These are phyloP conservation scores for Neodiprion virginianus DNA, from an alignment of 1,140 invertebrate species.

Conservation along the genomic window DNA sequence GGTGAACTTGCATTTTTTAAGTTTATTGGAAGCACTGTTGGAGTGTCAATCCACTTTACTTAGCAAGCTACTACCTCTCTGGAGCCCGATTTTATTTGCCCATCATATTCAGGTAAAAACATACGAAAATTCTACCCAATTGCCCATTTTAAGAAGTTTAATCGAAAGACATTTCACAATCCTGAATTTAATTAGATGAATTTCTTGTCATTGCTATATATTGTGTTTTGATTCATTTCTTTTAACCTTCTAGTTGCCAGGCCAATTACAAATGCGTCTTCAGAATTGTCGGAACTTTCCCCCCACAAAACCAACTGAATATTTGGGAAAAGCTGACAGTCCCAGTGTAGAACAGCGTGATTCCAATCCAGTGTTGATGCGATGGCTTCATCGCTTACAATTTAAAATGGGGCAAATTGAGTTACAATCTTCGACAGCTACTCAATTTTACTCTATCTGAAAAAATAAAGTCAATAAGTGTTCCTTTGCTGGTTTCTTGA, in stretches of 20 bases:
- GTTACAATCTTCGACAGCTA: slow-evolving; percentile 91
- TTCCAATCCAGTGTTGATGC: slow-evolving; percentile 67
- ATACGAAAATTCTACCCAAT: slow-evolving; percentile 25
- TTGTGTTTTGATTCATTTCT: slow-evolving; percentile 20
- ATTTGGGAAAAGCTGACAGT: slow-evolving; percentile 28
- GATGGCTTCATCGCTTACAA: slow-evolving; percentile 92
- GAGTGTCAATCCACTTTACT: slow-evolving; percentile 95
- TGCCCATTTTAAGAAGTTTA: slow-evolving; percentile 11
- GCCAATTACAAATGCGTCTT: slow-evolving; percentile 87
- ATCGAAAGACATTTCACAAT: slow-evolving; percentile 9
- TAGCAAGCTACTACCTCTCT: slow-evolving; percentile 83
- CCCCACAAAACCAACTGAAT: slow-evolving; percentile 59
- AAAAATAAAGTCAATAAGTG: slow-evolving; percentile 5
- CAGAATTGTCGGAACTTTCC: slow-evolving; percentile 85
- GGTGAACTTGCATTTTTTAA: slow-evolving; percentile 96
- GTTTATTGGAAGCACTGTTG: slow-evolving; percentile 92
- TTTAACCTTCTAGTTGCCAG: slow-evolving; percentile 76
- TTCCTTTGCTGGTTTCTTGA: too few relatives aligned
- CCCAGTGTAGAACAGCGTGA: slow-evolving; percentile 47
- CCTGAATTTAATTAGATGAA: not conserved
- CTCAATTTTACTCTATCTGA: slow-evolving; percentile 86
- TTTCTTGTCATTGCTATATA: slow-evolving; percentile 15
- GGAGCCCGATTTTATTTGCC: slow-evolving; percentile 91
- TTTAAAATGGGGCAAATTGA: slow-evolving; percentile 99
- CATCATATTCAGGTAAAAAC: slow-evolving; percentile 79